Conservation (phyloP, 1,140 invertebrate species). For the Drosophila leontia region DNA sequence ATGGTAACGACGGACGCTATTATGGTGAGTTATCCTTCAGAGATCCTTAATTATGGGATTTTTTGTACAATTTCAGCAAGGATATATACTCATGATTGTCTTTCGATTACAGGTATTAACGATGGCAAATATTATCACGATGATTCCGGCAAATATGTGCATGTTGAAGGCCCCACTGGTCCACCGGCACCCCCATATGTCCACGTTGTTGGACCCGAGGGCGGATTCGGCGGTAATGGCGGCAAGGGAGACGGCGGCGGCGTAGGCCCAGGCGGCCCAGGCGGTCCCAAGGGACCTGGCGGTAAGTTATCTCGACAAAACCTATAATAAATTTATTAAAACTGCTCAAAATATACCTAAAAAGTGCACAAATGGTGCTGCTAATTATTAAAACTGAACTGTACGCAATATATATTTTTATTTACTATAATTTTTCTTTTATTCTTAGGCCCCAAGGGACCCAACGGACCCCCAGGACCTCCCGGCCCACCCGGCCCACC, state of each 20-base stretch:
- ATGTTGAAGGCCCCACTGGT: conserved; percentile 85
- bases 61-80: too few species aligned
- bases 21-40: conserved; percentile 54
- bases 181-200: conserved; percentile 86
- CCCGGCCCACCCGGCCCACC: conserved; percentile 79
- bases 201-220: conserved; percentile 82
- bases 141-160: conserved; percentile 86
- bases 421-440: not conserved
- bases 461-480: conserved; percentile 73
- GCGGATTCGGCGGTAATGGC: conserved; percentile 79
- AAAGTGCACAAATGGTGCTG: not conserved
- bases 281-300: conserved; percentile 76
- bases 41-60: not conserved
- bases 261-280: conserved; percentile 75
- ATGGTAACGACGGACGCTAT: conserved; percentile 62
- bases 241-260: conserved; percentile 68
- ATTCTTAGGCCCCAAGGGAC: conserved; percentile 55
- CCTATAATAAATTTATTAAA: not conserved
- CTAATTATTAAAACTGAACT: too few species aligned
- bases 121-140: conserved; percentile 86
- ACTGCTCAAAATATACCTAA: too few species aligned
- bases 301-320: conserved; percentile 38
- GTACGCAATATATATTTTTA: not conserved
- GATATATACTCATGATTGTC: not conserved
- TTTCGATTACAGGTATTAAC: conserved; percentile 49